Conservation (phyloP, 2,797 vertebrate genomes). For the Leptoclinus maculatus region DNA sequence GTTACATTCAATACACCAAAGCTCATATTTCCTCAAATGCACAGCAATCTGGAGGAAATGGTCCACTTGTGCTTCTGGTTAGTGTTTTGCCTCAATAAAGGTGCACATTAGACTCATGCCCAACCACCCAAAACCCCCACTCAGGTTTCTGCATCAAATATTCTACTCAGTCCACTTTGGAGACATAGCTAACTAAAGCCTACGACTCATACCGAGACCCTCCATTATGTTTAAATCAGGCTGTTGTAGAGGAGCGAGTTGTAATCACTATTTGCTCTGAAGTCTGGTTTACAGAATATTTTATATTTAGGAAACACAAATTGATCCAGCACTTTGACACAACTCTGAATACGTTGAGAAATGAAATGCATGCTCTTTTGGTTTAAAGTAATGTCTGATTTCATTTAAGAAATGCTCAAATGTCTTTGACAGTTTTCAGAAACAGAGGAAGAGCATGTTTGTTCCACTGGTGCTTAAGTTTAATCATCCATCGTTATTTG, state of each 20-base stretch:
- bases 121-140: slow-evolving; percentile 2
- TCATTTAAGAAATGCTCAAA: neutral
- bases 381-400: neutral
- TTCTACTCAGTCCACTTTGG: slow-evolving; percentile 4
- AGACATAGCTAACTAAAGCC: neutral
- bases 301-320: neutral
- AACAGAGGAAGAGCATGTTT: neutral
- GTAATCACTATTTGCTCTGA: neutral
- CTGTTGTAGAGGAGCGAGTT: neutral
- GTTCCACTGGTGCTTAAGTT: neutral
- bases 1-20: slow-evolving; percentile 53
- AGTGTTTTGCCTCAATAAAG: slow-evolving; percentile 72
- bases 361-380: neutral
- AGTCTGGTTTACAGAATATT: neutral
- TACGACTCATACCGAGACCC: neutral
- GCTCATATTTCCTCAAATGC: slow-evolving; percentile 70
- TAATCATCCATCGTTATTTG: neutral
- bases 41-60: slow-evolving; percentile 62
- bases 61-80: slow-evolving; percentile 58
- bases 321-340: neutral
- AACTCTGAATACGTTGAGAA: neutral
- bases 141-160: slow-evolving; percentile 26
- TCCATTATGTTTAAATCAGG: slow-evolving; percentile 14
- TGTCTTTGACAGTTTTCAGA: neutral
- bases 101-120: slow-evolving; percentile 35